phyloP scores from a whole-genome alignment of 1,140 invertebrate genomes.

The Drosophila pseudoobscura region DNA sequence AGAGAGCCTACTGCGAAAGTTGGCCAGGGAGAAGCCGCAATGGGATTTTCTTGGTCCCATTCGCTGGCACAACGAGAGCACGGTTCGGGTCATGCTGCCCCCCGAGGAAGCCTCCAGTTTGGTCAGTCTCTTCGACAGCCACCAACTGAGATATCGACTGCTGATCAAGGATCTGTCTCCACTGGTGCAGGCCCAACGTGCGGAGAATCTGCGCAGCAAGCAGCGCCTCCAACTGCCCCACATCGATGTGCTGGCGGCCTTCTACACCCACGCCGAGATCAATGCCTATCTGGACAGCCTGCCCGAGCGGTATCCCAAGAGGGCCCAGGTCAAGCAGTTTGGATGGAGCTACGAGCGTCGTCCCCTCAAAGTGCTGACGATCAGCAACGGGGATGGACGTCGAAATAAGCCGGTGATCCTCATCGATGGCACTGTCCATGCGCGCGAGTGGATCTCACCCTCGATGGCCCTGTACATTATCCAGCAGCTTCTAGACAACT shows the following conservation, averaged over 20 bases:
- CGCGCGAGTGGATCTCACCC: constrained; percentile 89
- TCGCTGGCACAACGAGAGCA: constrained; percentile 17
- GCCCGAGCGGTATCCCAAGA: constrained; percentile 81
- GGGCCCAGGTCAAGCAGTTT: constrained; percentile 82
- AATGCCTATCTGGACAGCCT: constrained; percentile 84
- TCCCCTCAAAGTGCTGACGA: constrained; percentile 84
- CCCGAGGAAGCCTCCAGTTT: constrained; percentile 60
- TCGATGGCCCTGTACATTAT: constrained; percentile 87
- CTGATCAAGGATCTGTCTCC: constrained; percentile 72
- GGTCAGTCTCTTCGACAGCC: constrained; percentile 30
- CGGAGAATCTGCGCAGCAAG: constrained; percentile 46
- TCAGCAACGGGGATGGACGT: constrained; percentile 80
- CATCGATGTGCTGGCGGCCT: constrained; percentile 55
- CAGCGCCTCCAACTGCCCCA: constrained; percentile 19
- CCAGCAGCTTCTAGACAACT: constrained; percentile 85
- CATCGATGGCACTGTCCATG: constrained; percentile 86
- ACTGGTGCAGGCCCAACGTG: constrained; percentile 38
- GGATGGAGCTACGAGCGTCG: constrained; percentile 84
- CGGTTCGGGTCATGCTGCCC: constrained; percentile 72
- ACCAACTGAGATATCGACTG: constrained; percentile 59
- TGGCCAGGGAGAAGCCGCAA: constrained; percentile 15
- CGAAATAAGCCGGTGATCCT: constrained; percentile 84
- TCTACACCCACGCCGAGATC: constrained; percentile 83
- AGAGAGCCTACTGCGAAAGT: constrained; percentile 15
- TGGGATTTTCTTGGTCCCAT: constrained; percentile 46